Conservation (phyloP, 2,113 vertebrate species). For the Heterotilapia buettikoferi region DNA sequence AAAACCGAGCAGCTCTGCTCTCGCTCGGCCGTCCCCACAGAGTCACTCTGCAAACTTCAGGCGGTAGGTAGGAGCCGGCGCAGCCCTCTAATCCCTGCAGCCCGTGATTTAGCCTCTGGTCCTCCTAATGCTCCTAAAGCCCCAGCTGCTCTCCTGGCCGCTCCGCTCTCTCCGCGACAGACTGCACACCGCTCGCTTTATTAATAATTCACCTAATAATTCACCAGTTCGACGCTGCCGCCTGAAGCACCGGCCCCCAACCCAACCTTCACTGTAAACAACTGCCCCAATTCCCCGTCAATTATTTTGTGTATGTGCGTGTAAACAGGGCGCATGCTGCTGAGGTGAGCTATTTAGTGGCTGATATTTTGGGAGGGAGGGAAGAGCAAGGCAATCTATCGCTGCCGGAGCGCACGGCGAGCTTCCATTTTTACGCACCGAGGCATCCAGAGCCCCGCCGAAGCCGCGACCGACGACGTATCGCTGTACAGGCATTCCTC, state of each 20-base stretch:
- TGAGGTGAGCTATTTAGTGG: constrained; percentile 34
- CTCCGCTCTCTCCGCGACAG: constrained; percentile 56
- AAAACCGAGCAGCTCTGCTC: not conserved
- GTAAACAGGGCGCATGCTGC: constrained; percentile 4
- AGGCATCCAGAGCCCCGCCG: not conserved
- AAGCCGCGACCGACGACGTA: not conserved
- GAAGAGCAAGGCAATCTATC: not conserved
- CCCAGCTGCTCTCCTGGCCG: constrained; percentile 68
- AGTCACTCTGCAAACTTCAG: not conserved
- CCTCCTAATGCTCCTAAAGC: constrained; percentile 67
- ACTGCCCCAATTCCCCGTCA: constrained; percentile 17
- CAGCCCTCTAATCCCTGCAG: constrained; percentile 62
- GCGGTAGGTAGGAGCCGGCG: constrained; percentile 33
- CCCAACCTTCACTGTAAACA: constrained; percentile 22
- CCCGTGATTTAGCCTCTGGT: constrained; percentile 64
- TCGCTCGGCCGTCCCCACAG: not conserved
- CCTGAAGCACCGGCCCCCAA: not conserved
- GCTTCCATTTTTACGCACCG: constrained; percentile 51
- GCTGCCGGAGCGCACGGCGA: constrained; percentile 10
- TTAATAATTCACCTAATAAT: constrained; percentile 72
- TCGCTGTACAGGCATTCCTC: constrained; percentile 44
- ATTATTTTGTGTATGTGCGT: not conserved
- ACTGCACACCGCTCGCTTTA: constrained; percentile 65
- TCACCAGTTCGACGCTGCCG: constrained; percentile 15
- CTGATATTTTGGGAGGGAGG: not conserved